Conservation (phyloP, 2,888 invertebrate genomes). For the Scaptomyza caliginosa region DNA sequence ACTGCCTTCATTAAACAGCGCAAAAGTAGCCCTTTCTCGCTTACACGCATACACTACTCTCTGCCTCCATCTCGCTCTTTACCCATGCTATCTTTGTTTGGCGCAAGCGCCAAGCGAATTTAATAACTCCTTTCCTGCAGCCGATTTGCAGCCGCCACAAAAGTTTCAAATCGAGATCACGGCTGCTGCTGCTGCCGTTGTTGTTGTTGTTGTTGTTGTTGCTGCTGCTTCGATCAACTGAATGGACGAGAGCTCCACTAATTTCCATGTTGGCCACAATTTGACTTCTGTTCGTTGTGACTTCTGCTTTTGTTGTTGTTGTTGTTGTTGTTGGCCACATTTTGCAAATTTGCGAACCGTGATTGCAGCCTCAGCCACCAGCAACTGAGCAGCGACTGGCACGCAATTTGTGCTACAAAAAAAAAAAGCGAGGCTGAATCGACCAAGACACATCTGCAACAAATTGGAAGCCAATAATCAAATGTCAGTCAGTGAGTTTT, state of each 20-base stretch:
- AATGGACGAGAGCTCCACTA: slow-evolving; percentile 68
- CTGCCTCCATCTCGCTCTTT: background rate
- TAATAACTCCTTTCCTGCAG: slow-evolving; percentile 80
- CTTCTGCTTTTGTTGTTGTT: slow-evolving; percentile 21
- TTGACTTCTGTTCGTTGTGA: slow-evolving; percentile 71
- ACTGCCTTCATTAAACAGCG: slow-evolving; percentile 75
- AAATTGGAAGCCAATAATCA: slow-evolving; percentile 84
- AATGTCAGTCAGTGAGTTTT: slow-evolving; percentile 81
- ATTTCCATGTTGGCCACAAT: slow-evolving; percentile 80
- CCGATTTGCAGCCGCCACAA: slow-evolving; percentile 50
- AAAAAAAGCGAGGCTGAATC: slow-evolving; percentile 21
- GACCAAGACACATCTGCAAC: slow-evolving; percentile 68
- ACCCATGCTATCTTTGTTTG: slow-evolving; percentile 36
- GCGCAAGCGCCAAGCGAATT: slow-evolving; percentile 52
- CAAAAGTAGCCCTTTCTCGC: slow-evolving; percentile 31
- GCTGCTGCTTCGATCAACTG: slow-evolving; percentile 41
- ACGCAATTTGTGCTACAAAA: slow-evolving; percentile 67
- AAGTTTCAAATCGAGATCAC: slow-evolving; percentile 46
- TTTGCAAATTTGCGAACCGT: slow-evolving; percentile 70
- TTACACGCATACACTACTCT: background rate
- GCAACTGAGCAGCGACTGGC: background rate
- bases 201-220: slow-evolving; percentile 25
- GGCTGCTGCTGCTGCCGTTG: slow-evolving; percentile 38
- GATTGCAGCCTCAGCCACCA: slow-evolving; percentile 55
- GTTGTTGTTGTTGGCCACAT: slow-evolving; percentile 39